Percentiles rank a stretch among this genome's conserved stretches.
Evolutionary conservation across 2,888 invertebrate species (phyloP).

Genomic region (Apodemia zela): DNA sequence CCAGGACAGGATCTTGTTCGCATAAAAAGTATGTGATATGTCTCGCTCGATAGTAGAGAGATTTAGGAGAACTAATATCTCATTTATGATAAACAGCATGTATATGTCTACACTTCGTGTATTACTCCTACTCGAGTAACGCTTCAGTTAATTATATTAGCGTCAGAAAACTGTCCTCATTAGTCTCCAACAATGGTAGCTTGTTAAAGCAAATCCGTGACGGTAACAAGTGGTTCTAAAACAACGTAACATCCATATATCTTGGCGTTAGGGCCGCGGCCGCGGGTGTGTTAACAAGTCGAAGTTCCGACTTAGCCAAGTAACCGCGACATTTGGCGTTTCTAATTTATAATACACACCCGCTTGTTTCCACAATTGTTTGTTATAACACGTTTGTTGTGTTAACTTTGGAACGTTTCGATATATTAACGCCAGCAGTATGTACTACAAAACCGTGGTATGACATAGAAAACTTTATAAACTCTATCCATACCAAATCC

Average conservation of each 20-base stretch:
- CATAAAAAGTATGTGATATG: no score
- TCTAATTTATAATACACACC: constrained; percentile 7
- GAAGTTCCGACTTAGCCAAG: constrained; percentile 3
- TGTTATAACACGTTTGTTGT: background rate
- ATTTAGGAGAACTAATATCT: no score
- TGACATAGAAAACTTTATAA: no score
- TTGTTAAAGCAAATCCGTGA: constrained; percentile 2
- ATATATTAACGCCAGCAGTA: background rate
- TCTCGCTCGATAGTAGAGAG: no score
- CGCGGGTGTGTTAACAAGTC: background rate
- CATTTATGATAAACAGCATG: no score
- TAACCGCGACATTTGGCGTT: constrained; percentile 13
- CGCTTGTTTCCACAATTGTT: background rate
- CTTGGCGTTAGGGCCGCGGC: background rate
- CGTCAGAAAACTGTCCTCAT: background rate
- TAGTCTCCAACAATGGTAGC: background rate
- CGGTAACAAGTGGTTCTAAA: constrained; percentile 8
- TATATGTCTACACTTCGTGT: no score
- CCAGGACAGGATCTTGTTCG: no score
- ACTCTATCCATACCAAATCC: no score
- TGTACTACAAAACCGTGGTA: background rate
- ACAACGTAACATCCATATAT: constrained; percentile 8
- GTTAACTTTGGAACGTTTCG: background rate
- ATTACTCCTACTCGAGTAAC: background rate
- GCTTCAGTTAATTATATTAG: background rate